These are phyloP conservation scores for Jaculus jaculus DNA, from an alignment of 2,113 vertebrate species.

Conservation along the genomic window DNA sequence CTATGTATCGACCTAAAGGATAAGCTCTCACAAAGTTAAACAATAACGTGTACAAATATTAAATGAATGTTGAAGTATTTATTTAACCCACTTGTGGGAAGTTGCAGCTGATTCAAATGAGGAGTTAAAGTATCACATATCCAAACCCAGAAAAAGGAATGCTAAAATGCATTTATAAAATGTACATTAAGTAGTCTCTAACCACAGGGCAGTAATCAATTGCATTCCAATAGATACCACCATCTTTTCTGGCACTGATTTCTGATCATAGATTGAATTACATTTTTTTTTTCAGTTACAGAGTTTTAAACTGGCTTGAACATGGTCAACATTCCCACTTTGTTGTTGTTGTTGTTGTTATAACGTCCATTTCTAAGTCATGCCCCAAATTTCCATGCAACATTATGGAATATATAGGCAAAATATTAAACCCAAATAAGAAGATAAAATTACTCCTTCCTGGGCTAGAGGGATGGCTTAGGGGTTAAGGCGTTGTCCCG, in stretches of 20 bases:
- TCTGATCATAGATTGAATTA: neutral
- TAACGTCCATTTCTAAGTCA: conserved; percentile 4
- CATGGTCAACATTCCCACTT: neutral
- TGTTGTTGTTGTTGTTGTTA: neutral
- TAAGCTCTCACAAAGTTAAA: conserved; percentile 3
- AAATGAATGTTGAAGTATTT: neutral
- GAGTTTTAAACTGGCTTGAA: neutral
- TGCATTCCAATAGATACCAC: neutral
- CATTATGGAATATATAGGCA: neutral
- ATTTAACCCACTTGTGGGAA: neutral
- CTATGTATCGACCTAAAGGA: neutral
- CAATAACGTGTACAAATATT: neutral
- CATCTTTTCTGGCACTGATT: neutral
- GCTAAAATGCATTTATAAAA: neutral
- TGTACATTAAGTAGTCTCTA: neutral
- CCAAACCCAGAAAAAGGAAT: neutral
- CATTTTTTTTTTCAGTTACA: neutral
- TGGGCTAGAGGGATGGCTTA: too few relatives aligned
- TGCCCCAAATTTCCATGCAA: neutral
- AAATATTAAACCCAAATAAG: neutral
- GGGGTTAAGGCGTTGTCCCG: too few relatives aligned
- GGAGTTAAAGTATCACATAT: neutral
- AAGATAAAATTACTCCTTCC: too few relatives aligned
- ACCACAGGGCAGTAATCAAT: neutral
- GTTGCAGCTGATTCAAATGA: neutral